Evolutionary conservation across 2,797 vertebrate species (phyloP), one percentile per base, ranked within the genome.

Genomic region (Toxotes lorentzi): DNA sequence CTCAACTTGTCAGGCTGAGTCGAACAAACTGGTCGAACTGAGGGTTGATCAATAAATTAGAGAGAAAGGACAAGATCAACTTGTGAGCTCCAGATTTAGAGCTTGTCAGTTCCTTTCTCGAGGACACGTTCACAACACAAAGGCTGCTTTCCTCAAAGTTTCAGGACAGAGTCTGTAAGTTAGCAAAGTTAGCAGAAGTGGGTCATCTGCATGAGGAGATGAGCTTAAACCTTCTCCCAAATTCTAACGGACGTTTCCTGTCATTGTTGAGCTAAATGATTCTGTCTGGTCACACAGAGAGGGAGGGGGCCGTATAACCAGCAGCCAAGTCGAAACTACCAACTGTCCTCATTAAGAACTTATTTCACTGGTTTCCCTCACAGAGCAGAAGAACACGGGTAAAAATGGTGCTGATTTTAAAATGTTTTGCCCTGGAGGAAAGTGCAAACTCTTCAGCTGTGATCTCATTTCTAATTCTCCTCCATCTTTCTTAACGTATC

Each of bases 351-450:
- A 50, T 5, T 16, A 12, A 63, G 40, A 70, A 57, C 51, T 47
- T 24, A 19, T 40, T 19, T 13, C 4, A 47, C 40, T 47, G 24
- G 8, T 58, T 51, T 67, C 7, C 11, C 32, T 32, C 6, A 2
- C 27, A 16, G 16, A 54, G 38, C 10, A 16, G 23, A 61, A 30
- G 17, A 60, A 2, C 1, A 45, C 5, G 24, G 8, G 12, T 62
- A 13, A 19, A 54, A 24, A 24, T 21, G 1, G 16, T 30, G 27
- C 8, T 41, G 35, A 6, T 27, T 56, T 27, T 8, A 21, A 50
- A 60, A 23, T 7, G 48, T 62, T 61, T 48, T 40, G 40, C 57
- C 57, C 70, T 23, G 23, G 40, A 73, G 58, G 51, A 41, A 50
- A 56, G 6, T 14, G 19, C 19, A 3, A 65, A 47, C 67, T 21